phyloP scores from a whole-genome alignment of 2,888 invertebrate species.

The Rhopalosiphum nymphaeae region DNA sequence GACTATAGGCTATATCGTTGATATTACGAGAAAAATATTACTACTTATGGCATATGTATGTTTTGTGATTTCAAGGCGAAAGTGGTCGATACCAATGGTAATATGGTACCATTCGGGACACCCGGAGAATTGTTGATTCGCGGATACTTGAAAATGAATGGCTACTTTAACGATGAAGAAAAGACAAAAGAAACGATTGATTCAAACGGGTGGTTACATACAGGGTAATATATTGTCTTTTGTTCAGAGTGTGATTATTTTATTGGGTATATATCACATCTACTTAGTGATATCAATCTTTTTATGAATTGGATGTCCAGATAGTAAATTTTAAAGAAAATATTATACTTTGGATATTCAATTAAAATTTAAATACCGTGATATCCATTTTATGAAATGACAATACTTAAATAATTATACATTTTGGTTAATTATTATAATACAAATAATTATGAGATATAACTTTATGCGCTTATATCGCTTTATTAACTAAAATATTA shows the following conservation, averaged over 20 bases:
- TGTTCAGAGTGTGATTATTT: background rate
- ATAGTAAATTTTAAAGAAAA: too few relatives aligned
- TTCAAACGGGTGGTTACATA: slow-evolving; percentile 83
- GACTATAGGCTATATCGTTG: background rate
- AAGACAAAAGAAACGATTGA: slow-evolving; percentile 80
- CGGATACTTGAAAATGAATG: slow-evolving; percentile 83
- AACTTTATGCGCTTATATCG: too few relatives aligned
- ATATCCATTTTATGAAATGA: too few relatives aligned
- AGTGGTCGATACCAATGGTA: slow-evolving; percentile 77
- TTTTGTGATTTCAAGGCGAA: slow-evolving; percentile 70
- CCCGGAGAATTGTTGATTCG: slow-evolving; percentile 82
- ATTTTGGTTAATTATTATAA: too few relatives aligned
- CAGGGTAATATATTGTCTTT: slow-evolving; percentile 74
- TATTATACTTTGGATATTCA: too few relatives aligned
- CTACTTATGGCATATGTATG: too few relatives aligned
- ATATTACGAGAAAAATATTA: background rate
- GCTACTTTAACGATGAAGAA: slow-evolving; percentile 84
- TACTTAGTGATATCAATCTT: too few relatives aligned
- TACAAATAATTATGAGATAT: too few relatives aligned
- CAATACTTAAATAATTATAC: too few relatives aligned
- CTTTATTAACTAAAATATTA: too few relatives aligned
- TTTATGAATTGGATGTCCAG: too few relatives aligned
- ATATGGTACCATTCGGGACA: slow-evolving; percentile 78
- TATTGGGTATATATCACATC: background rate
- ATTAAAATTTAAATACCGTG: too few relatives aligned